Base-by-base conservation (phyloP, 1,140 invertebrate species). In the Campoletis sonorensis region DNA sequence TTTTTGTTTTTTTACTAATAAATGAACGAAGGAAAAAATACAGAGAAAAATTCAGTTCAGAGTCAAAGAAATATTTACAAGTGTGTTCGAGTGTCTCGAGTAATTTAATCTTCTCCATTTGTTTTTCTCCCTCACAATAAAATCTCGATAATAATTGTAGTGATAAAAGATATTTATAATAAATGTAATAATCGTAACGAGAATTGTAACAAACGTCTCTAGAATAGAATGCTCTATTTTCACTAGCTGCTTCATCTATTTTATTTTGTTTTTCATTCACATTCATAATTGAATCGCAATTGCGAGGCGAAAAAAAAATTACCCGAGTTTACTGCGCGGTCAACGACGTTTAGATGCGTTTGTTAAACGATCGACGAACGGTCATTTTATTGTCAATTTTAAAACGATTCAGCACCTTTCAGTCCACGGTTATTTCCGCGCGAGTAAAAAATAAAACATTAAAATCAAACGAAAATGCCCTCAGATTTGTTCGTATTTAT, bases 361-460 rank as follows among this genome's bases (percentile, higher is more conserved):
- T 27, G 61, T 26, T 23, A 26, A 26, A 88, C 83, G 84, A 90
- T 87, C 85, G 85, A 88, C 82, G 84, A 90, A 88, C 86, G 86
- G 86, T 90, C 87, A 87, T 90, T 91, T 90, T 91, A 91, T 91
- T 91, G 90, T 91, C 90, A 90, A 88, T 84, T 88, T 77, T 85
- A 88, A 88, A 90, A 86, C 86, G 85, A 89, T 86, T 87, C 87
- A 87, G 84, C 85, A 88, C 86, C 86, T 87, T 84, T 82, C 61
- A 67, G 79, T 73, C 71, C 71, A 73, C 71, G 37, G 71, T 71
- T 71, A 71, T 37, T 8, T 13, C 27, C 33, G 68, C 33, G 33
- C 68, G 64, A 68, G 15, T 30, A 16, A 30, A 26, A 30, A 23
- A 4, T n/a, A 58, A n/a, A 58, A 58, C 1, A 58, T 23, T 1